Evolutionary conservation across 2,888 invertebrate genomes (phyloP), one percentile per base, ranked within the genome.

Genomic region (Ypsolopha scabrella): DNA sequence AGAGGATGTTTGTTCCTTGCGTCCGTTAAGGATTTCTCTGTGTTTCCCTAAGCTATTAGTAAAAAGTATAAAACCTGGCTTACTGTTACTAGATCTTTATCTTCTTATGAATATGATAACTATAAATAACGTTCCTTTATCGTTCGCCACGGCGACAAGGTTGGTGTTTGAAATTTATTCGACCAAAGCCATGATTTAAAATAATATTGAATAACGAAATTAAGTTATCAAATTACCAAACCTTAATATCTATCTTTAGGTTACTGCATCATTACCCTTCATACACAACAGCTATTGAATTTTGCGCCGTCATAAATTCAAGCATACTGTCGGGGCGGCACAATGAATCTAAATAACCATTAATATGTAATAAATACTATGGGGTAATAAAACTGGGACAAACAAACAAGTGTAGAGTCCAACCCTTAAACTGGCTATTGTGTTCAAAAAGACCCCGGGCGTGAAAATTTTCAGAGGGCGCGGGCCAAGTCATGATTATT

Each of bases 351-450:
- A 83, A 86, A 86, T 86, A 86, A 86, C 86, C 83, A 86, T 86
- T 86, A 86, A 86, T 86, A 86, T 82, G 85, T 83, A 85, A 86
- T 86, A 86, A 86, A 86, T 86, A 83, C 81, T 80, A 79, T 76
- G 75, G 86, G 80, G 83, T 68, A 79, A 80, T 80, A 83, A 80
- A 78, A 68, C 72, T 71, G 82, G 85, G 69, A 75, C 80, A 82
- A 83, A 83, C 79, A 85, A 85, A 85, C 86, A 86, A 86, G 85
- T 83, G 83, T 72, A 76, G 68, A 71, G 75, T 79, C 80, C 80
- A 50, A 24, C 10, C 48, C 39, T 33, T n/a, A 45, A n/a, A 14
- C 39, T 39, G 39, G 48, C 33, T 34, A 24, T 24, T 45, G 45
- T 36, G 48, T 36, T 24, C 48, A 10, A 8, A 8, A 9, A 8